These are phyloP conservation scores for Xerus inauris DNA, from an alignment of 2,113 vertebrate genomes.

Conservation along the genomic window DNA sequence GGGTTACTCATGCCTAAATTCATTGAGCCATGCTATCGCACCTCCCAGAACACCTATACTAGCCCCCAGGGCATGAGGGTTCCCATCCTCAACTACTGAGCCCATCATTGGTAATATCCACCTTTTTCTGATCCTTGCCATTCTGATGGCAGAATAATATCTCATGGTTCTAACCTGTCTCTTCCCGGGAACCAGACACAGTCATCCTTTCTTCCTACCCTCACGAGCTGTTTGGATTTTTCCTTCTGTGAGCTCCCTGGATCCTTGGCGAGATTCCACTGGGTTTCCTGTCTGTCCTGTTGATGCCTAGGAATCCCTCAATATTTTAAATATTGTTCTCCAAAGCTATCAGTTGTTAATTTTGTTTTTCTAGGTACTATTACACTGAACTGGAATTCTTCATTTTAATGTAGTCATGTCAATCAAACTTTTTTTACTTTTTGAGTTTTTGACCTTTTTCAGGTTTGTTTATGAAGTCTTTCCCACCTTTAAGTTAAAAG, in stretches of 20 bases:
- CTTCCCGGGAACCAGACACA: background rate
- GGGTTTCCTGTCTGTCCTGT: background rate
- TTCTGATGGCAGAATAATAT: background rate
- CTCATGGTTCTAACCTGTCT: background rate
- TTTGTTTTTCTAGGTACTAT: background rate
- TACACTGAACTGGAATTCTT: background rate
- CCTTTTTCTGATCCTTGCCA: background rate
- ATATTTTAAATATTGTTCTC: background rate
- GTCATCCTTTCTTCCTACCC: background rate
- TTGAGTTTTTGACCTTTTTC: background rate
- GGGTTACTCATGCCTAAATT: background rate
- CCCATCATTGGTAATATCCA: background rate
- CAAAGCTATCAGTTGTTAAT: background rate
- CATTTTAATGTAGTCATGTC: background rate
- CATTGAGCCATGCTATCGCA: rapidly evolving
- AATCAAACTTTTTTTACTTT: background rate
- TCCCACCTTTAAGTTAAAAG: background rate
- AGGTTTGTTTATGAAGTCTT: background rate
- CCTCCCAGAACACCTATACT: background rate
- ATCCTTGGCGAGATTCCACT: background rate
- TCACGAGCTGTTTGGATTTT: background rate
- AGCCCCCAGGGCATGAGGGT: background rate
- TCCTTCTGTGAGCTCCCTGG: background rate
- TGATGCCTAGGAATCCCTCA: background rate
- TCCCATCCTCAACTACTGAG: background rate